A percentile compares a stretch with the other conserved stretches of the same genome.
These are phyloP conservation scores for Melipona quadrifasciata DNA, from an alignment of 1,140 invertebrate genomes.

Conservation along the genomic window DNA sequence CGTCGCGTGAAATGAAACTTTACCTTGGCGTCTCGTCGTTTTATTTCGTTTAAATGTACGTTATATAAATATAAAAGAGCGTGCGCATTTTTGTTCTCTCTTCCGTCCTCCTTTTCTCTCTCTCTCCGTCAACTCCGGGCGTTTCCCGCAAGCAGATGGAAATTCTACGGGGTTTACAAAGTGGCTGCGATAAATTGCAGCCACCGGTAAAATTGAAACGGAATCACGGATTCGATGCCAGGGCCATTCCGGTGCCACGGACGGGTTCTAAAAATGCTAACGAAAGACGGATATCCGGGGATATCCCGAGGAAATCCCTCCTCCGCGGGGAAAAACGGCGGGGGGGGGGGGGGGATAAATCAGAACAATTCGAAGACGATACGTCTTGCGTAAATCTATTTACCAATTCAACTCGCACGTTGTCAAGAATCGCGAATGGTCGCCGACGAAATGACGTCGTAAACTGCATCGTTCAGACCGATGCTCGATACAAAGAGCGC, in stretches of 20 bases:
- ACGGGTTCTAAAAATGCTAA: slow-evolving; percentile 16
- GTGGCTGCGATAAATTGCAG: slow-evolving; percentile 4
- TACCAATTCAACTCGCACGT: not conserved
- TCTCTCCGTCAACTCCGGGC: too few relatives aligned
- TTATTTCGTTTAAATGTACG: not conserved
- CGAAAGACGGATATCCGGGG: not conserved
- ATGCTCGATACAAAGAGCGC: not conserved
- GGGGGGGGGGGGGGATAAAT: not conserved
- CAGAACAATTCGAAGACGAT: not conserved
- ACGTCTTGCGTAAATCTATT: not conserved
- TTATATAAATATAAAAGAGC: not conserved
- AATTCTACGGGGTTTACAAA: not conserved
- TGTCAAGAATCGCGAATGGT: not conserved
- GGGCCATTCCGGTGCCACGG: not conserved
- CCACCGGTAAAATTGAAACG: not conserved
- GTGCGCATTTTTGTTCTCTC: not conserved
- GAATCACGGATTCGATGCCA: not conserved
- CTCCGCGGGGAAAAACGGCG: too few relatives aligned
- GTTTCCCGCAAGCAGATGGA: not conserved
- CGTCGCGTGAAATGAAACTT: not conserved
- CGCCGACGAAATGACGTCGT: not conserved
- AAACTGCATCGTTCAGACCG: not conserved
- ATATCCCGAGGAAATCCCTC: too few relatives aligned
- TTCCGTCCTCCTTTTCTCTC: not conserved
- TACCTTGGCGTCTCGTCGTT: not conserved